phyloP scores from a whole-genome alignment of 2,797 vertebrate species.

The Distichodus sexfasciatus region DNA sequence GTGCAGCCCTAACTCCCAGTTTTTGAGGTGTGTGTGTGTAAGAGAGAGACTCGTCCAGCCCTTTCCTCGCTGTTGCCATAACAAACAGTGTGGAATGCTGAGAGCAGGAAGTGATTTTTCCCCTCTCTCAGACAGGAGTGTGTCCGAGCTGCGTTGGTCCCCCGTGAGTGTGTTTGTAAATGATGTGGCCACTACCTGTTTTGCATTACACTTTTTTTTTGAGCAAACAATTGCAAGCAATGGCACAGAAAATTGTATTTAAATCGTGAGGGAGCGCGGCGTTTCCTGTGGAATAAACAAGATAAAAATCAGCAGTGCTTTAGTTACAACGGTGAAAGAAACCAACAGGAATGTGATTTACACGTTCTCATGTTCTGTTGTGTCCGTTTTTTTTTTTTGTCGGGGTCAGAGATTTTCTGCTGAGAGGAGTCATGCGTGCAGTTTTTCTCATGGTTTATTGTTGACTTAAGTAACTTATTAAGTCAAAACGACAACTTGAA shows the following conservation, averaged over 20 bases:
- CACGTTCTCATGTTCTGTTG: no score
- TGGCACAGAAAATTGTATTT: no score
- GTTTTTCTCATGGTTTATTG: neutral
- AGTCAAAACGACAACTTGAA: neutral
- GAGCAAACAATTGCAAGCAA: no score
- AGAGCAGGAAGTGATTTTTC: slow-evolving; percentile 57
- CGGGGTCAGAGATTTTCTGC: neutral
- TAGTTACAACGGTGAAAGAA: no score
- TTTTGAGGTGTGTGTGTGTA: neutral
- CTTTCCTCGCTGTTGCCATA: slow-evolving; percentile 67
- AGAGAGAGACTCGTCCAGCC: slow-evolving; percentile 1
- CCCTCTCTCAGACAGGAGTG: neutral
- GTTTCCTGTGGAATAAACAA: no score
- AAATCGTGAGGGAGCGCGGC: no score
- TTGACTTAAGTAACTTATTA: slow-evolving; percentile 5
- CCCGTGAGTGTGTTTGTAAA: slow-evolving; percentile 1
- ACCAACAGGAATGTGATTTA: no score
- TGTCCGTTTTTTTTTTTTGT: no score
- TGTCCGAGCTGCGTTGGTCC: neutral
- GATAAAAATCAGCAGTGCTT: no score
- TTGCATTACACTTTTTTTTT: no score
- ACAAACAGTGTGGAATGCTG: slow-evolving; percentile 64
- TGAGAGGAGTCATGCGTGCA: neutral
- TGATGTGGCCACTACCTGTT: neutral
- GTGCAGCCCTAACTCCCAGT: neutral